Evolutionary conservation across 2,113 vertebrate genomes (phyloP).

Genomic region (Mandrillus leucophaeus): DNA sequence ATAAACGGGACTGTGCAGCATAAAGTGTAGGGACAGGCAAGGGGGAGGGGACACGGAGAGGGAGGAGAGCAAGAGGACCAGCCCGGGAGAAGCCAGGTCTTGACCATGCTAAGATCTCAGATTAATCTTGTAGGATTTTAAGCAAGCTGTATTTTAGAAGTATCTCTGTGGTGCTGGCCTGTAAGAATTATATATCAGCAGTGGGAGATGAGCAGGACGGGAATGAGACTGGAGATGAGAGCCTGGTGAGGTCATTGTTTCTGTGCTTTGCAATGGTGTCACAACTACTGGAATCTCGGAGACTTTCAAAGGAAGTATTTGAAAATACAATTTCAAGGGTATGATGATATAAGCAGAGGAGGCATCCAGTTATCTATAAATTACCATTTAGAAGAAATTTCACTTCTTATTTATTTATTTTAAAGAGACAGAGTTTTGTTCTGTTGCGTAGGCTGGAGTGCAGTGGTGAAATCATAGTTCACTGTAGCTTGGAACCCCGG

Average conservation of each 20-base stretch:
- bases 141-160: neutral
- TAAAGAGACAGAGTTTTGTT: too few species aligned
- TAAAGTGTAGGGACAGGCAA: accelerated
- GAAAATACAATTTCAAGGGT: neutral
- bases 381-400: neutral
- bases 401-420: neutral
- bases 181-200: neutral
- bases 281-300: neutral
- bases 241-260: too few species aligned
- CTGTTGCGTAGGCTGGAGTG: too few species aligned
- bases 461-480: too few species aligned
- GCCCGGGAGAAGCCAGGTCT: neutral
- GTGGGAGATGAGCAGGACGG: neutral
- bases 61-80: neutral
- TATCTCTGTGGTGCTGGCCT: neutral
- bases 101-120: neutral
- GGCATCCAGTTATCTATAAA: neutral
- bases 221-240: neutral
- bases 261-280: neutral
- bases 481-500: too few species aligned
- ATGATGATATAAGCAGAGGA: neutral
- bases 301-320: neutral
- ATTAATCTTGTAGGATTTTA: neutral
- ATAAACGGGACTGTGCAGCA: accelerated
- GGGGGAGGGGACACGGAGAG: accelerated